phyloP scores from a whole-genome alignment of 2,888 invertebrate genomes.

The Drosophila engyochracea region DNA sequence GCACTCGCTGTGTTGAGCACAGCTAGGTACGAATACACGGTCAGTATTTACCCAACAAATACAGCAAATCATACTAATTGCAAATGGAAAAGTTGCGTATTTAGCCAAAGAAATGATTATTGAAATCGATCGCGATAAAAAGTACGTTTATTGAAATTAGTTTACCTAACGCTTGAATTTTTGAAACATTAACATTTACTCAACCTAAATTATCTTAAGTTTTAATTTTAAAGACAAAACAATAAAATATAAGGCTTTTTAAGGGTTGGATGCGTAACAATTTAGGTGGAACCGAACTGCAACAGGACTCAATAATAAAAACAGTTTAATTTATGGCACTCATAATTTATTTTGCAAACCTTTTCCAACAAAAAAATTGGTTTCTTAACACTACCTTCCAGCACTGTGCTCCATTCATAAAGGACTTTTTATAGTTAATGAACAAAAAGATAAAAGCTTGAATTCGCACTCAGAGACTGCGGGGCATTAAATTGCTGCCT shows the following conservation, averaged over 20 bases:
- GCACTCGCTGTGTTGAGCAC: constrained; percentile 28
- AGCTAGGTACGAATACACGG: neutral
- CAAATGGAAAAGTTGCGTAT: neutral
- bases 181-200: neutral
- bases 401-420: neutral
- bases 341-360: neutral
- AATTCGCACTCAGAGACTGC: constrained; percentile 1
- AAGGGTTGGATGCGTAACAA: neutral
- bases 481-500: constrained; percentile 32
- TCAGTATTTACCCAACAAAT: neutral
- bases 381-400: neutral
- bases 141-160: neutral
- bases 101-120: neutral
- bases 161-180: neutral
- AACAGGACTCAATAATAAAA: neutral
- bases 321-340: neutral
- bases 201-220: neutral
- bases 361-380: neutral
- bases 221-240: neutral
- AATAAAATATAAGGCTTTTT: neutral
- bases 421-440: neutral
- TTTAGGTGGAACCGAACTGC: neutral
- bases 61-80: neutral
- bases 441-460: neutral
- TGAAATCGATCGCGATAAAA: neutral